A percentile compares a stretch with the other conserved stretches of the same genome.
These are phyloP conservation scores for Acrobasis consociella DNA, from an alignment of 2,888 invertebrate genomes.

Conservation along the genomic window DNA sequence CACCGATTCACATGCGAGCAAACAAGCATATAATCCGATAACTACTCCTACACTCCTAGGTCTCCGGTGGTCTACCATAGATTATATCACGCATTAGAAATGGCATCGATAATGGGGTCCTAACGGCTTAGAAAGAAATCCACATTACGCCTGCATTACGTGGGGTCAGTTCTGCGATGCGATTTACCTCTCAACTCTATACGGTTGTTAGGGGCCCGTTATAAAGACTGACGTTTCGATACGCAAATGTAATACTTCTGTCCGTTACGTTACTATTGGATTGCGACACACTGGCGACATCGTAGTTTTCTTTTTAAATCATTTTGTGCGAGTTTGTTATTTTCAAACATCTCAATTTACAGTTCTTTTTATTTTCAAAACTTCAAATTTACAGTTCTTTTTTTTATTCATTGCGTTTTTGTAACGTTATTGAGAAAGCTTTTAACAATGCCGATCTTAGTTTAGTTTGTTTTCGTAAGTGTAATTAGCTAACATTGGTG, in stretches of 20 bases:
- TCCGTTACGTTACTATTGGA: slow-evolving; percentile 50
- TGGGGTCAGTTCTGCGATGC: slow-evolving; percentile 52
- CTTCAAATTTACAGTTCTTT: no score
- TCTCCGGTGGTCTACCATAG: slow-evolving; percentile 4
- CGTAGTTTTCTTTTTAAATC: no score
- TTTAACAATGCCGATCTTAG: no score
- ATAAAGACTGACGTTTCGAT: slow-evolving; percentile 52
- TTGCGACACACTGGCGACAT: slow-evolving; percentile 22
- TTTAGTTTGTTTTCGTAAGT: no score
- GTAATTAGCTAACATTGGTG: no score
- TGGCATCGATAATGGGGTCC: slow-evolving; percentile 26
- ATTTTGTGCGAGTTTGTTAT: no score
- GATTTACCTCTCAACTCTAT: slow-evolving; percentile 57
- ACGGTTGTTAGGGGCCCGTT: slow-evolving; percentile 64
- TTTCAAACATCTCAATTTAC: no score
- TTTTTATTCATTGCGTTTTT: no score
- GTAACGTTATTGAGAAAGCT: no score
- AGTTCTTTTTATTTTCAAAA: no score
- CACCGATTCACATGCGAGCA: neutral
- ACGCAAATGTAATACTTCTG: slow-evolving; percentile 49
- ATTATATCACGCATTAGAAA: slow-evolving; percentile 9
- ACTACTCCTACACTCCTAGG: neutral
- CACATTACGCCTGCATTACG: slow-evolving; percentile 33
- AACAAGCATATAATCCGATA: neutral
- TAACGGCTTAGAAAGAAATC: slow-evolving; percentile 30